These are phyloP conservation scores for Zenarchopterus dispar DNA, from an alignment of 2,797 vertebrate species.

Conservation along the genomic window DNA sequence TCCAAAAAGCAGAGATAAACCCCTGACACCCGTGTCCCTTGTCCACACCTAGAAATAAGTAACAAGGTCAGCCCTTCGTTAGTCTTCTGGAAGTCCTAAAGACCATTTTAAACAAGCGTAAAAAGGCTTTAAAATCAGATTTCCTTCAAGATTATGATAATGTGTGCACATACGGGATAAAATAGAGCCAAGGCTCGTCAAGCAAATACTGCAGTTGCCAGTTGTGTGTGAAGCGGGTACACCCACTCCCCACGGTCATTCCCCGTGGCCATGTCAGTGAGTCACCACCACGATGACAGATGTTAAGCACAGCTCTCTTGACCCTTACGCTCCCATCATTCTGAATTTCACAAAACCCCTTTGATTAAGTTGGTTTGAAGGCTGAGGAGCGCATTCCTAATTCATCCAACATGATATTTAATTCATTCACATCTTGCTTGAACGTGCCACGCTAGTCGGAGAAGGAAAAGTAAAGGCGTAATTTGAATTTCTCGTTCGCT, in stretches of 20 bases:
- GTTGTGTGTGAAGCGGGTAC: constrained; percentile 17
- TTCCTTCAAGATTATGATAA: constrained; percentile 1
- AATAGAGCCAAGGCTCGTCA: constrained; percentile 19
- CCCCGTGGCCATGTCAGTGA: constrained; percentile 43
- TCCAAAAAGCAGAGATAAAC: no score
- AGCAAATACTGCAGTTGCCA: constrained; percentile 13
- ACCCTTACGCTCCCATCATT: constrained; percentile 23
- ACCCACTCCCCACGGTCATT: neutral
- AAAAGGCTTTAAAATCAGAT: constrained; percentile 5
- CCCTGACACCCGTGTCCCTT: no score
- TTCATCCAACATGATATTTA: constrained; percentile 71
- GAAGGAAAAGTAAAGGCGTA: constrained; percentile 22
- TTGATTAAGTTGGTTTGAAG: constrained; percentile 64
- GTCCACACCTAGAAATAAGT: no score
- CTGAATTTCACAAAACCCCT: constrained; percentile 43
- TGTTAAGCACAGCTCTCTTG: constrained; percentile 38
- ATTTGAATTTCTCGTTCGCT: no score
- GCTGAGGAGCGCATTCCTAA: constrained; percentile 64
- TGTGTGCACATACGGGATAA: neutral
- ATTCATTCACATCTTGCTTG: constrained; percentile 59
- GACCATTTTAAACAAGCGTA: no score
- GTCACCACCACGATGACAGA: constrained; percentile 57
- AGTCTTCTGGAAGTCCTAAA: no score
- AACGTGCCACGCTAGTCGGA: constrained; percentile 37
- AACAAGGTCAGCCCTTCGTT: no score